Conservation (phyloP, 2,888 invertebrate genomes). For the Aricia artaxerxes region DNA sequence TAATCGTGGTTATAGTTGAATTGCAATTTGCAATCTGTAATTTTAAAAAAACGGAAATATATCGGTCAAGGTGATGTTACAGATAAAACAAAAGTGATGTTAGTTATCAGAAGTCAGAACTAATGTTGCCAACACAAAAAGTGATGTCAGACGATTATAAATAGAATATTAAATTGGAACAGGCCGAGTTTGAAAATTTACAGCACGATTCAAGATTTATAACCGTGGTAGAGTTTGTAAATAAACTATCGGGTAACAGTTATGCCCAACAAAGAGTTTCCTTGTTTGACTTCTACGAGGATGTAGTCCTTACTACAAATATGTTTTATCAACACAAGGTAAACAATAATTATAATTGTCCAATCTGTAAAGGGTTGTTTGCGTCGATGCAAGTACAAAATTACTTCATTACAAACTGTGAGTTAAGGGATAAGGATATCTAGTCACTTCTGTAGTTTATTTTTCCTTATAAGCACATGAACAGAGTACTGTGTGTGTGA, state of each 20-base stretch:
- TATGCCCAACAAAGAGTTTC: neutral
- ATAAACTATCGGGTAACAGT: constrained; percentile 7
- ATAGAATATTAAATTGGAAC: constrained; percentile 62
- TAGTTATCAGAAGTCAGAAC: neutral
- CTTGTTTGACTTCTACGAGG: neutral
- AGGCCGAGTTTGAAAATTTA: constrained; percentile 56
- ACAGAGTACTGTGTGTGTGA: neutral
- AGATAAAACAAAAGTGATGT: neutral
- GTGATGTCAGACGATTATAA: constrained; percentile 69
- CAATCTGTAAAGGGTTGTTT: neutral
- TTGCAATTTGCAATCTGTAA: neutral
- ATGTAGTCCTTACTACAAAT: neutral
- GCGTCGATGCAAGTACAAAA: neutral
- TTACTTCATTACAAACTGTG: neutral
- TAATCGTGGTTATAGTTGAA: neutral
- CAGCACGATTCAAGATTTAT: constrained; percentile 47
- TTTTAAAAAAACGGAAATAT: neutral
- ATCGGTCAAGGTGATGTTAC: constrained; percentile 4
- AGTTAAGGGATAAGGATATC: neutral
- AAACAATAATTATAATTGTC: neutral
- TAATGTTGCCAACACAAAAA: constrained; percentile 38
- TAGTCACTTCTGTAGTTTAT: neutral
- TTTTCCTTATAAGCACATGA: constrained; percentile 12
- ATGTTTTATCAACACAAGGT: neutral
- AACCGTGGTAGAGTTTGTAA: constrained; percentile 18